Percentiles rank a stretch among this genome's conserved stretches.
Conservation (phyloP, 2,888 invertebrate species). For the Synanthedon myopaeformis region DNA sequence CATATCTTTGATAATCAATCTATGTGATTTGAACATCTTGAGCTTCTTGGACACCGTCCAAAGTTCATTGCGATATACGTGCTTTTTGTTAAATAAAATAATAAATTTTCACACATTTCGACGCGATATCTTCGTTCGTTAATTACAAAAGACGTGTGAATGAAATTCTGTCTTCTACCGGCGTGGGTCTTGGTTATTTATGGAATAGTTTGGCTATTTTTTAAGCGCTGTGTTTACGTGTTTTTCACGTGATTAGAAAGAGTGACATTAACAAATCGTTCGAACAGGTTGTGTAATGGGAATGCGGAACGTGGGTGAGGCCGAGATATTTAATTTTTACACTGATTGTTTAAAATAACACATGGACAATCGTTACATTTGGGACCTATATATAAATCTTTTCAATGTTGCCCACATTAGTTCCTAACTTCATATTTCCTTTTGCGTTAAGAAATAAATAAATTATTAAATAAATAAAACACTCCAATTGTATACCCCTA, state of each 20-base stretch:
- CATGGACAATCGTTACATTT: too few relatives aligned
- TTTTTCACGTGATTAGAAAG: conserved; percentile 43
- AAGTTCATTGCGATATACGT: conserved; percentile 13
- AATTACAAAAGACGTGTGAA: conserved; percentile 21
- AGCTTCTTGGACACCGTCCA: conserved; percentile 19
- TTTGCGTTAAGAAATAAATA: too few relatives aligned
- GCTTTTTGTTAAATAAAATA: conserved; percentile 7
- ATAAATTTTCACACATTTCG: conserved; percentile 8
- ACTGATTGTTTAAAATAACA: too few relatives aligned
- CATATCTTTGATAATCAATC: too few relatives aligned
- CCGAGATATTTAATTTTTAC: too few relatives aligned
- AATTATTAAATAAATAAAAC: too few relatives aligned
- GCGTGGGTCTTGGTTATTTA: conserved; percentile 12
- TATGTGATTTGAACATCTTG: not conserved
- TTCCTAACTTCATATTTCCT: too few relatives aligned
- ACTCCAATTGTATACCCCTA: too few relatives aligned
- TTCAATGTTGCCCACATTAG: too few relatives aligned
- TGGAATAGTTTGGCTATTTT: conserved; percentile 12
- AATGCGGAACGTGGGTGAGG: not conserved
- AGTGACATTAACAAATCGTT: conserved; percentile 28
- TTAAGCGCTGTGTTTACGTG: conserved; percentile 30
- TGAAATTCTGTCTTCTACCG: conserved; percentile 10
- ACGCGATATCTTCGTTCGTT: conserved; percentile 10
- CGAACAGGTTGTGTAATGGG: conserved; percentile 31
- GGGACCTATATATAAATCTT: too few relatives aligned